These are phyloP conservation scores for Siderastrea radians DNA, from an alignment of 92 coral and sea anemone genomes.

Conservation along the genomic window DNA sequence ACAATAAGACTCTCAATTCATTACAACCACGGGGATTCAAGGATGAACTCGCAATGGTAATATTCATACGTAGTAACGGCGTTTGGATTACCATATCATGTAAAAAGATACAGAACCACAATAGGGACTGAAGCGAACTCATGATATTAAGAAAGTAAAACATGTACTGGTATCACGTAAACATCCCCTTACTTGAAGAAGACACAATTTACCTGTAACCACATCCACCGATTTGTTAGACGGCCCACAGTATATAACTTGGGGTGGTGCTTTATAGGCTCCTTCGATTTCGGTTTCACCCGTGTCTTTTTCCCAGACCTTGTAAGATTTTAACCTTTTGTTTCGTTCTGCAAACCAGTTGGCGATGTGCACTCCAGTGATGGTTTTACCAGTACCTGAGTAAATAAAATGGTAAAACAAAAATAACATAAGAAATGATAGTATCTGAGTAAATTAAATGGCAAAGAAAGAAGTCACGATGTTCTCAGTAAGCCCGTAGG, in stretches of 20 bases:
- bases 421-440: no score
- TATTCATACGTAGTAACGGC: not conserved
- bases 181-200: no score
- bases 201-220: slow-evolving; percentile 78
- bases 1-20: no score
- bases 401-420: not conserved
- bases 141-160: not conserved
- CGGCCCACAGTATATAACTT: slow-evolving; percentile 97
- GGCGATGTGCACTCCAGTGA: slow-evolving; percentile 97
- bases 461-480: no score
- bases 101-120: not conserved
- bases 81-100: not conserved
- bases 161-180: no score
- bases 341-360: slow-evolving; percentile 91
- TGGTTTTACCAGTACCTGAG: slow-evolving; percentile 96
- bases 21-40: no score
- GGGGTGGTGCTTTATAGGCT: slow-evolving; percentile 69
- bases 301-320: slow-evolving; percentile 13
- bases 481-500: no score
- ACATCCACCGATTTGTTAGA: slow-evolving; percentile 98
- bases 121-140: not conserved
- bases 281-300: slow-evolving; percentile 19
- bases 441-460: not conserved
- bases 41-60: no score
- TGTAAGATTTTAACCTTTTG: slow-evolving; percentile 3